A percentile compares a stretch with the other conserved stretches of the same genome.
Conservation (phyloP, 2,113 vertebrate species). For the Astur gentilis region DNA sequence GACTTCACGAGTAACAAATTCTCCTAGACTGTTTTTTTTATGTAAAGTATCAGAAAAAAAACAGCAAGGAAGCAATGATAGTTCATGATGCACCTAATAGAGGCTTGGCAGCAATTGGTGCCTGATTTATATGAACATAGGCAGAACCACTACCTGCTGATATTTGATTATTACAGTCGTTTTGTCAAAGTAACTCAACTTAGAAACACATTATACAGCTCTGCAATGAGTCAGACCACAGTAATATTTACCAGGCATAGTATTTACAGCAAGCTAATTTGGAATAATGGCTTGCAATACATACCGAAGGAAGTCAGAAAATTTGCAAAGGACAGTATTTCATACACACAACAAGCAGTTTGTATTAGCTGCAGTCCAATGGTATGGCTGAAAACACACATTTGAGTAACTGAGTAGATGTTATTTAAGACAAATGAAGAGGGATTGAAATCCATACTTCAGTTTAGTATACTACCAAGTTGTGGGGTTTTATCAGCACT, state of each 20-base stretch:
- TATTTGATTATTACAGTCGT: constrained; percentile 22
- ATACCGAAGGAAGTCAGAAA: not conserved
- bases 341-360: not conserved
- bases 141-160: constrained; percentile 49
- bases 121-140: constrained; percentile 41
- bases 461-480: not conserved
- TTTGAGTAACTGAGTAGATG: not conserved
- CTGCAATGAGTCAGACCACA: not conserved
- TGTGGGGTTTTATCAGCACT: not conserved
- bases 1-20: not conserved
- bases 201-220: not conserved
- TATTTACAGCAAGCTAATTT: constrained; percentile 23
- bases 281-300: not conserved
- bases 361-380: not conserved
- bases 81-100: not conserved
- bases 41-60: not conserved
- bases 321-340: constrained; percentile 5
- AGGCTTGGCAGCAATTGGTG: constrained; percentile 34
- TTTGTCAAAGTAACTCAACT: constrained; percentile 40
- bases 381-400: not conserved
- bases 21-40: not conserved
- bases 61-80: not conserved
- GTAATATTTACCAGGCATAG: not conserved
- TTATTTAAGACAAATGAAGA: not conserved
- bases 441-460: not conserved